Conservation (phyloP, 1,140 invertebrate genomes). For the Paraescarpia echinospica region DNA sequence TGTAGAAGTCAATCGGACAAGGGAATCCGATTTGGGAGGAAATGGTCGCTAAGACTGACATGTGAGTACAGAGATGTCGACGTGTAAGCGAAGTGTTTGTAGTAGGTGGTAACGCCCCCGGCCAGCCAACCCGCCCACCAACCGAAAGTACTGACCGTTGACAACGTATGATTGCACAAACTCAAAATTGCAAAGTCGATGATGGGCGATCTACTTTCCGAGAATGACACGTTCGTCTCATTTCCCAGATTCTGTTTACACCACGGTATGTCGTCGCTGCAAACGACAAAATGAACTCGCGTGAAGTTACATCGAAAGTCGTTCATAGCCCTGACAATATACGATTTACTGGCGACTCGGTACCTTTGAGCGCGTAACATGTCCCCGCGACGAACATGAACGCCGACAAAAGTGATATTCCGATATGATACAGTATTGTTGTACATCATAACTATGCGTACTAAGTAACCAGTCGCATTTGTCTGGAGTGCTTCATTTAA, state of each 20-base stretch:
- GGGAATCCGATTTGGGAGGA: background rate
- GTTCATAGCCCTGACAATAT: background rate
- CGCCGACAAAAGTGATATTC: constrained; percentile 11
- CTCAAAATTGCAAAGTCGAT: background rate
- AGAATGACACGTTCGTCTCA: background rate
- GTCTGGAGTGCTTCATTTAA: background rate
- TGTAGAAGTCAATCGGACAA: background rate
- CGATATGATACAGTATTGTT: background rate
- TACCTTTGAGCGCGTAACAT: background rate
- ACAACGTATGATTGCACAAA: constrained; percentile 16
- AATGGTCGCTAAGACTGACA: background rate
- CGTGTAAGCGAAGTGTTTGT: background rate
- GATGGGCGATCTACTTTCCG: background rate
- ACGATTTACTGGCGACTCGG: background rate
- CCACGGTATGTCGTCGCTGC: constrained; percentile 18
- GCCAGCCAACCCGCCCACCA: constrained; percentile 4
- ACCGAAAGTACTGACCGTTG: background rate
- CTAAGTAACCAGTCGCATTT: background rate
- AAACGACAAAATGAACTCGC: constrained; percentile 9
- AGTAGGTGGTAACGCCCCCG: background rate
- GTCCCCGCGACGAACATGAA: constrained; percentile 17
- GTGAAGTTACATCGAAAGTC: background rate
- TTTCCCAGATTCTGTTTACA: background rate
- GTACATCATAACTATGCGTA: background rate
- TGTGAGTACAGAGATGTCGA: background rate